Base-by-base conservation (phyloP, 1,140 invertebrate species). In the Cyphomyrmex costatus region DNA sequence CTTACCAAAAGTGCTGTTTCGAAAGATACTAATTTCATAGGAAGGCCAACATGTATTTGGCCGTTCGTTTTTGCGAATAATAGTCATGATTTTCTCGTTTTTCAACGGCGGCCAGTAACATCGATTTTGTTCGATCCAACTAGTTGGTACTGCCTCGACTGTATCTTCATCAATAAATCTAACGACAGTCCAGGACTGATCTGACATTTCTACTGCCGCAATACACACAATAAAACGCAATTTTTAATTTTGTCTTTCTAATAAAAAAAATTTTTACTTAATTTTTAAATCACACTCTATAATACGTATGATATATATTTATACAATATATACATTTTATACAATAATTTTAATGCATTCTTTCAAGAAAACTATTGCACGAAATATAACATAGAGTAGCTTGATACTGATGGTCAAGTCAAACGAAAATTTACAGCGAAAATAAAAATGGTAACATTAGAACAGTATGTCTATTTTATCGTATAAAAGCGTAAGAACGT, bases 1-100 rank as follows among this genome's bases (percentile, higher is more conserved):
- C 60, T 61, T 30, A 61, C 60, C 60, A 61, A 61, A 61, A 61
- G 60, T 61, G 14, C 60, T 61, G 60, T 61, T 61, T 61, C 60
- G 27, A 61, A 61, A 61, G 12, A 61, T 61, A 30, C 60, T 61
- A n/a, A 61, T 30, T 61, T 61, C 60, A 27, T 61, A 61, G 14
- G 60, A 61, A 61, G 27, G 60, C 60, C 60, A 61, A 61, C 60
- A 61, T 30, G 60, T 61, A 61, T 61, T 61, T 27, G 60, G 60
- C 4, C 5, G 12, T 61, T 61, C 27, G 30, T 61, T 61, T 61
- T 19, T 61, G 2, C 60, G 24, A 61, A 61, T 61, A 61, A 30
- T 30, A 30, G 60, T 14, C 27, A 30, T 61, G 30, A 61, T 61
- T 61, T 61, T 61, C 14, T 61, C 60, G 27, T 61, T 61, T 30